phyloP scores from a whole-genome alignment of 2,113 vertebrate species.

The Salminus brasiliensis region DNA sequence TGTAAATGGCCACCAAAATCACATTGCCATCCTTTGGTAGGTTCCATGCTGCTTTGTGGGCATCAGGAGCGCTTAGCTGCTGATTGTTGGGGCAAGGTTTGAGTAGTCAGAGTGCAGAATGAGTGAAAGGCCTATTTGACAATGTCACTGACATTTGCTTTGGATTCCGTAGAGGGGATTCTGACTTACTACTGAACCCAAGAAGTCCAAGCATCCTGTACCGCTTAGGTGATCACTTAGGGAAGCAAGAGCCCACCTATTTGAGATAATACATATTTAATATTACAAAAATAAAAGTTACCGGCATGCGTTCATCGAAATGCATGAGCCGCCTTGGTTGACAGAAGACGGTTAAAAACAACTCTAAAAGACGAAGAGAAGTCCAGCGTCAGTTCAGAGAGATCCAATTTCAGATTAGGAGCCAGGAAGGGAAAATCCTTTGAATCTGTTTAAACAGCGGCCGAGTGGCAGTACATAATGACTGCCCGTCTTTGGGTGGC shows the following conservation, averaged over 20 bases:
- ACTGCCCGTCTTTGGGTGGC: slow-evolving; percentile 21
- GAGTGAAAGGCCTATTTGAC: not conserved
- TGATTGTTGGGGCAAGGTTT: not conserved
- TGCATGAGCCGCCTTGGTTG: not conserved
- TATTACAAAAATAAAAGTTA: slow-evolving; percentile 3
- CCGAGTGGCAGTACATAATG: not conserved
- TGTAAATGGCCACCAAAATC: no score
- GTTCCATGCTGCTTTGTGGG: no score
- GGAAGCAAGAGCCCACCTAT: not conserved
- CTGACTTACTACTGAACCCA: not conserved
- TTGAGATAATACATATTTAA: not conserved
- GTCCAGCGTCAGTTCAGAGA: slow-evolving; percentile 1
- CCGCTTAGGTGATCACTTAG: not conserved
- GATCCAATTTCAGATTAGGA: slow-evolving; percentile 54
- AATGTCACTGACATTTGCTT: not conserved
- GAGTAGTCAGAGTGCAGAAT: not conserved
- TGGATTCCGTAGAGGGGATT: not conserved
- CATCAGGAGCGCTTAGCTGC: no score
- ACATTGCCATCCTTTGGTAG: no score
- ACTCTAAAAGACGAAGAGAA: slow-evolving; percentile 1
- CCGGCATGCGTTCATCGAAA: slow-evolving; percentile 1
- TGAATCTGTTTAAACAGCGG: slow-evolving; percentile 36
- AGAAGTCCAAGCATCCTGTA: not conserved
- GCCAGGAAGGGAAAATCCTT: slow-evolving; percentile 32
- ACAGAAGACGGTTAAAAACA: slow-evolving; percentile 8